Evolutionary conservation across 1,140 invertebrate species (phyloP).

Genomic region (Anthonomus grandis): DNA sequence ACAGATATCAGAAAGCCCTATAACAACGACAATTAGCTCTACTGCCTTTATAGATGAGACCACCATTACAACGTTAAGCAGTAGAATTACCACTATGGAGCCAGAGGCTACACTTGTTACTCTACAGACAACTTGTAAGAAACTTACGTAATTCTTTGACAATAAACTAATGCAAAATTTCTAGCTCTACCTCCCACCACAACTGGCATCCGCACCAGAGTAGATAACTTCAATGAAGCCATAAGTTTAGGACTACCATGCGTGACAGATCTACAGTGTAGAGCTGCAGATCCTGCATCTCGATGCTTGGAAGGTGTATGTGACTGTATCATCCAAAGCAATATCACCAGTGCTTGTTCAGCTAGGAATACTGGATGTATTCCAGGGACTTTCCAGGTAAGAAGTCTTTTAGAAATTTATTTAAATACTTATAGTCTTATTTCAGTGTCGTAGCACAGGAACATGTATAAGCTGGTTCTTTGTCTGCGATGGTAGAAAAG

Average conservation of each 20-base stretch:
- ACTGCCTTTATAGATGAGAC: conserved; percentile 44
- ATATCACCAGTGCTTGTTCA: conserved; percentile 59
- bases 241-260: conserved; percentile 76
- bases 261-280: conserved; percentile 72
- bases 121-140: too few species aligned
- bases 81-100: conserved; percentile 51
- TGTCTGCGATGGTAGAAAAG: conserved; percentile 86
- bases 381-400: conserved; percentile 79
- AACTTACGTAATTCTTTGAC: too few species aligned
- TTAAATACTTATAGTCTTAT: not conserved
- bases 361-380: conserved; percentile 72
- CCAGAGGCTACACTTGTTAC: too few species aligned
- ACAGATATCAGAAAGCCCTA: conserved; percentile 42
- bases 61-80: conserved; percentile 48
- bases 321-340: conserved; percentile 63
- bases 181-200: conserved; percentile 31
- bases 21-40: conserved; percentile 6
- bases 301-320: conserved; percentile 75
- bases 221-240: conserved; percentile 54
- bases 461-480: conserved; percentile 88
- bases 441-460: conserved; percentile 73
- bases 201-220: conserved; percentile 45
- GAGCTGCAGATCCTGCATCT: conserved; percentile 71
- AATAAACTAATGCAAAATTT: not conserved
- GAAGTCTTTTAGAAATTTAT: not conserved